phyloP scores from a whole-genome alignment of 2,888 invertebrate species.

The Operophtera brumata region DNA sequence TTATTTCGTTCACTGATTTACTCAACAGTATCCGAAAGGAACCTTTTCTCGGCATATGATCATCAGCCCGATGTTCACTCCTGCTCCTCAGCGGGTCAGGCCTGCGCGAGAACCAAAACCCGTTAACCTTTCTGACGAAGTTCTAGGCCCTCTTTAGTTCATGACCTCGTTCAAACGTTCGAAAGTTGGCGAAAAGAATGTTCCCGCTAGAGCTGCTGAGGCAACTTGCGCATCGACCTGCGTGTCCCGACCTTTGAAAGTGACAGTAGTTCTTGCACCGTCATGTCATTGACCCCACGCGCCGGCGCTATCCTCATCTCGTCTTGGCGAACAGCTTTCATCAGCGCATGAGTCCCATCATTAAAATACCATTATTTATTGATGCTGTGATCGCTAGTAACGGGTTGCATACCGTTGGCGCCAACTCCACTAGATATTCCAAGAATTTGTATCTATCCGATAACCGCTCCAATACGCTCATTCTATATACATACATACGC shows the following conservation, averaged over 20 bases:
- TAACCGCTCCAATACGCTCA: constrained; percentile 13
- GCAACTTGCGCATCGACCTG: constrained; percentile 39
- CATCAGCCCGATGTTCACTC: too few relatives aligned
- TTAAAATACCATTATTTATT: constrained; percentile 48
- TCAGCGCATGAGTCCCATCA: constrained; percentile 58
- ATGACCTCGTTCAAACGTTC: constrained; percentile 14
- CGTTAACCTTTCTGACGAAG: too few relatives aligned
- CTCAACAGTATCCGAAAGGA: background rate
- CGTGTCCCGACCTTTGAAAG: constrained; percentile 74
- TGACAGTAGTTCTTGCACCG: constrained; percentile 68
- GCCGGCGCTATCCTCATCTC: constrained; percentile 45
- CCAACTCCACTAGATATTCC: constrained; percentile 24
- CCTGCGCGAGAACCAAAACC: too few relatives aligned
- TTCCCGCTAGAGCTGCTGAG: constrained; percentile 14
- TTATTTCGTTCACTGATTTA: background rate
- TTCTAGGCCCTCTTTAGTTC: background rate
- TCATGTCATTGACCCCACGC: constrained; percentile 62
- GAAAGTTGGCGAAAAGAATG: constrained; percentile 19
- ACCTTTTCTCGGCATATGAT: too few relatives aligned
- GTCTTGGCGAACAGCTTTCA: constrained; percentile 57
- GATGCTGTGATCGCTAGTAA: constrained; percentile 45
- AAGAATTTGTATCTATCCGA: constrained; percentile 31
- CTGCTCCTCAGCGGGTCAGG: too few relatives aligned
- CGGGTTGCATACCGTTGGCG: constrained; percentile 37
- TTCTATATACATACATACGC: background rate